Percentiles rank a stretch among this genome's conserved stretches.
These are phyloP conservation scores for Catonia carolina DNA, from an alignment of 2,888 invertebrate genomes.

Conservation along the genomic window DNA sequence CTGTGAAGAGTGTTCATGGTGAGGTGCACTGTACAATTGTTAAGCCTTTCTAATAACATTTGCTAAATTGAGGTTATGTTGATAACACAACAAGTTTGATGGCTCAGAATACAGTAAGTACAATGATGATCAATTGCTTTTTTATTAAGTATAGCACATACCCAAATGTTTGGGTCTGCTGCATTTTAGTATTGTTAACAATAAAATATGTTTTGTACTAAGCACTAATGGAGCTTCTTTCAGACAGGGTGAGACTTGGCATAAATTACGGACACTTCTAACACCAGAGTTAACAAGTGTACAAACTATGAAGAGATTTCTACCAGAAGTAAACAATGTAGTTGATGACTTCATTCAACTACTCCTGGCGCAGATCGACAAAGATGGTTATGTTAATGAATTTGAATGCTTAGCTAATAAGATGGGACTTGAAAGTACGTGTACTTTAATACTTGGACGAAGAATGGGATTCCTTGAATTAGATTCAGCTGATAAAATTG, in stretches of 20 bases:
- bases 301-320: constrained; percentile 63
- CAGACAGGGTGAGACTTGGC: constrained; percentile 75
- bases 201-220: too few relatives aligned
- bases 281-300: constrained; percentile 71
- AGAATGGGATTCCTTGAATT: constrained; percentile 66
- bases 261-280: constrained; percentile 60
- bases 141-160: too few relatives aligned
- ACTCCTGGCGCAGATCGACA: constrained; percentile 50
- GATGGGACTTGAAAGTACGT: constrained; percentile 74
- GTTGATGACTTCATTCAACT: constrained; percentile 70
- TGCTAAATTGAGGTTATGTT: too few relatives aligned
- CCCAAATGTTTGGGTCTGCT: too few relatives aligned
- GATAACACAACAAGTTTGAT: too few relatives aligned
- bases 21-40: too few relatives aligned
- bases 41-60: too few relatives aligned
- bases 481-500: constrained; percentile 48
- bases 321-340: constrained; percentile 66
- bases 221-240: constrained; percentile 7
- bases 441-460: constrained; percentile 69
- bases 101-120: too few relatives aligned
- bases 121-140: too few relatives aligned
- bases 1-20: too few relatives aligned
- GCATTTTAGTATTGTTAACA: too few relatives aligned
- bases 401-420: constrained; percentile 70
- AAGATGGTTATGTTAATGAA: constrained; percentile 48